Base-by-base conservation (phyloP, 2,888 invertebrate genomes). In the Eristalinus sepulchralis region DNA sequence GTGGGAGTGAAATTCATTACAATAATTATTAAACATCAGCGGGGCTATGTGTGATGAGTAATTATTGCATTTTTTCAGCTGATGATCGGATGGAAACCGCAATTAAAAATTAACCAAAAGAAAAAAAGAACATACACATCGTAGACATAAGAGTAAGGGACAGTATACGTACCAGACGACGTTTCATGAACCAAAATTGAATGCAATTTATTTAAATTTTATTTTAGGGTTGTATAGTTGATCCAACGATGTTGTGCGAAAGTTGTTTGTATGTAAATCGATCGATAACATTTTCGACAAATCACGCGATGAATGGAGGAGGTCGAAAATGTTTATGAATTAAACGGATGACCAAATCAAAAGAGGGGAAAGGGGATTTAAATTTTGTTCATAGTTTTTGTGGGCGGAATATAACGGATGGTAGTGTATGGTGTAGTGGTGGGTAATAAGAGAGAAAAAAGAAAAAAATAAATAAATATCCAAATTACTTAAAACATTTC, bases 381-480 rank as follows among this genome's bases (percentile, higher is more conserved):
- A 53, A 72, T 63, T 55, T 27, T 60, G 59, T 64, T 72, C 64
- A 72, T 63, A 9, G n/a, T 82, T 68, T 27, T 76, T 71, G 60
- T 68, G 71, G 62, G 27, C 36, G 70, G 73, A 80, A 36, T 11
- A 78, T n/a, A 27, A 88, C 78, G 80, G 79, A 72, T 84, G 82
- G 87, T 76, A 24, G 73, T 83, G 80, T 88, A 80, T 88, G 75
- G 73, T 83, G 87, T 88, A 73, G 87, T 83, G 71, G 76, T 84
- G 85, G 88, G 85, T 88, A 88, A 88, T 88, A 88, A 88, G 88
- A 89, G 88, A 89, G 88, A 88, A 87, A 89, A 89, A 89, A 88
- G 88, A 89, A 89, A 87, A 89, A 89, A 89, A 89, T 88, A 89
- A 88, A 88, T 89, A 88, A 88, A 88, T 88, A 89, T 89, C 89